A percentile compares a stretch with the other conserved stretches of the same genome.
Evolutionary conservation across 2,888 invertebrate genomes (phyloP).

Genomic region (Gryllus longicercus): DNA sequence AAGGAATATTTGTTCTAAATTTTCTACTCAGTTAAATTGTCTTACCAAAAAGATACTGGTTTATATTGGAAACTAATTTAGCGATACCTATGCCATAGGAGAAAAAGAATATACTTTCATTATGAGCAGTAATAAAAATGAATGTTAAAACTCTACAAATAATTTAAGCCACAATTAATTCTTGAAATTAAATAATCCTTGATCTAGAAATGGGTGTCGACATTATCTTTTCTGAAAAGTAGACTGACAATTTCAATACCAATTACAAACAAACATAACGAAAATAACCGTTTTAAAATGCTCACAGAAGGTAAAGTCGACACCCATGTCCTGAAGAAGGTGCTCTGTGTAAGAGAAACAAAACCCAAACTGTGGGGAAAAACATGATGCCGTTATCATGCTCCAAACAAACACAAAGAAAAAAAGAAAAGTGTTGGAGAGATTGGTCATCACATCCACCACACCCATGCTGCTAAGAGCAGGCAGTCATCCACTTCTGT

Average conservation of each 20-base stretch:
- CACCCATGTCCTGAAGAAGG: slow-evolving; percentile 17
- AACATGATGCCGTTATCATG: not conserved
- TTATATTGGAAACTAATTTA: not conserved
- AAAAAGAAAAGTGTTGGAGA: not conserved
- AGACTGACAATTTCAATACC: not conserved
- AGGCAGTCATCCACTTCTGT: slow-evolving; percentile 17
- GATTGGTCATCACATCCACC: not conserved
- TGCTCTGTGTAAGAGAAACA: not conserved
- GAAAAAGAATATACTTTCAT: not conserved
- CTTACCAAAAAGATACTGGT: slow-evolving; percentile 1
- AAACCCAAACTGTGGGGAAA: slow-evolving; percentile 8
- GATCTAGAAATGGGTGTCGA: not conserved
- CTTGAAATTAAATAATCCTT: not conserved
- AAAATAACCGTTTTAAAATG: not conserved
- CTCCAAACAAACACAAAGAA: not conserved
- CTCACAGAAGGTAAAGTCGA: not conserved
- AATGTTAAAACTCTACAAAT: not conserved
- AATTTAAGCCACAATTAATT: not conserved
- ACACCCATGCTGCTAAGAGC: slow-evolving; percentile 3
- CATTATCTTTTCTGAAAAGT: not conserved
- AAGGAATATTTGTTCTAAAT: not conserved
- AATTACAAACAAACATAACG: not conserved
- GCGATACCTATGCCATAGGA: not conserved
- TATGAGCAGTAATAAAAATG: not conserved
- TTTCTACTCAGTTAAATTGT: not conserved